Conservation (phyloP, 2,888 invertebrate genomes). For the Latrodectus hesperus region DNA sequence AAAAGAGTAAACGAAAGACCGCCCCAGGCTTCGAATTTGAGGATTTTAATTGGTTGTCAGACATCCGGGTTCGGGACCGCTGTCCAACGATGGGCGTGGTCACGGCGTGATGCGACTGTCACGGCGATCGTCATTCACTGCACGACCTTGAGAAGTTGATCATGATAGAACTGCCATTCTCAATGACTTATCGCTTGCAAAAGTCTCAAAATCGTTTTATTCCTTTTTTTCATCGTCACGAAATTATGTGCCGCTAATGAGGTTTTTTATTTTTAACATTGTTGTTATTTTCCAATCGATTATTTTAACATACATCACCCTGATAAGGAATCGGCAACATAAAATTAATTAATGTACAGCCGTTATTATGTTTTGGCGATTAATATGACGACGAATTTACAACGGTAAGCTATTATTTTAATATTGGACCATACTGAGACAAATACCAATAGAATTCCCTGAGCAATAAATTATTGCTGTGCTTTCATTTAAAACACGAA, state of each 20-base stretch:
- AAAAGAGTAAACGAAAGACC: slow-evolving; percentile 47
- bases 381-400: neutral
- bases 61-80: slow-evolving; percentile 69
- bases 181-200: slow-evolving; percentile 58
- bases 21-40: slow-evolving; percentile 37
- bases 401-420: neutral
- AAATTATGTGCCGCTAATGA: slow-evolving; percentile 56
- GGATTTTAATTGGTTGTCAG: slow-evolving; percentile 64
- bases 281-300: slow-evolving; percentile 23
- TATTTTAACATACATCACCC: slow-evolving; percentile 2
- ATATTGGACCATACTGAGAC: neutral
- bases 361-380: neutral
- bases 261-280: slow-evolving; percentile 8
- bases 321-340: neutral
- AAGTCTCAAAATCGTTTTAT: slow-evolving; percentile 22
- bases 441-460: too few relatives aligned
- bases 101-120: slow-evolving; percentile 67
- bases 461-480: too few relatives aligned
- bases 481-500: too few relatives aligned
- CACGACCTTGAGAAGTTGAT: slow-evolving; percentile 58
- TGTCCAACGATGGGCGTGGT: slow-evolving; percentile 65
- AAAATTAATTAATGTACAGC: slow-evolving; percentile 6
- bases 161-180: slow-evolving; percentile 40
- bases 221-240: slow-evolving; percentile 28
- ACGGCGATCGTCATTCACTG: slow-evolving; percentile 62